These are phyloP conservation scores for Gymnoscopelus microlampas DNA, from an alignment of 2,797 vertebrate species.

Conservation along the genomic window DNA sequence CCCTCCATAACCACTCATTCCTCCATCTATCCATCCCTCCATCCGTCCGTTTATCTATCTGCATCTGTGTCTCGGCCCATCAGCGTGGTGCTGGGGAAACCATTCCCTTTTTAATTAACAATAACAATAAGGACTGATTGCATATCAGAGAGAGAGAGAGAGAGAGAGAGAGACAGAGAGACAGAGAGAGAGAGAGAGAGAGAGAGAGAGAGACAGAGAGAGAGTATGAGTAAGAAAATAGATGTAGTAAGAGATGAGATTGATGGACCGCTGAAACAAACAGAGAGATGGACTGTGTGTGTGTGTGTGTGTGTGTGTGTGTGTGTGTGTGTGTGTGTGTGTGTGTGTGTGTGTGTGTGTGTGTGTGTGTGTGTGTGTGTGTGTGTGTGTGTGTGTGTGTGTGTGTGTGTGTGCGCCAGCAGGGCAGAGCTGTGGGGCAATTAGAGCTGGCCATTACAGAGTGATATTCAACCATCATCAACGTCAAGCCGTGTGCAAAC, in stretches of 20 bases:
- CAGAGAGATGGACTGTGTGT: neutral
- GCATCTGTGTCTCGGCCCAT: neutral
- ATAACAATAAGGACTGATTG: constrained; percentile 38
- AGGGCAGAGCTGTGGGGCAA: constrained; percentile 62
- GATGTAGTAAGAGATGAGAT: neutral
- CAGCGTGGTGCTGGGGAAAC: constrained; percentile 11
- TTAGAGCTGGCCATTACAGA: constrained; percentile 71
- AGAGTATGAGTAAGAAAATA: neutral
- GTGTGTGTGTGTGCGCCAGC: constrained; percentile 55
- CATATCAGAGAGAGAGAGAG: constrained; percentile 4
- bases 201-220: neutral
- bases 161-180: constrained; percentile 2
- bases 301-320: too few species aligned
- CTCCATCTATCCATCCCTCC: neutral
- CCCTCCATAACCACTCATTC: neutral
- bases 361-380: constrained; percentile 28
- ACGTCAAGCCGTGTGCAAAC: constrained; percentile 64
- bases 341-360: constrained; percentile 36
- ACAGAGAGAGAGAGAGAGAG: constrained; percentile 2
- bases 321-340: too few species aligned
- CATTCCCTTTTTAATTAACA: constrained; percentile 38
- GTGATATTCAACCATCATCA: constrained; percentile 69
- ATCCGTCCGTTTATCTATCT: neutral
- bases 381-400: constrained; percentile 15
- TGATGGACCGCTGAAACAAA: neutral